Evolutionary conservation across 2,113 vertebrate species (phyloP).

Genomic region (Protobothrops mucrosquamatus): DNA sequence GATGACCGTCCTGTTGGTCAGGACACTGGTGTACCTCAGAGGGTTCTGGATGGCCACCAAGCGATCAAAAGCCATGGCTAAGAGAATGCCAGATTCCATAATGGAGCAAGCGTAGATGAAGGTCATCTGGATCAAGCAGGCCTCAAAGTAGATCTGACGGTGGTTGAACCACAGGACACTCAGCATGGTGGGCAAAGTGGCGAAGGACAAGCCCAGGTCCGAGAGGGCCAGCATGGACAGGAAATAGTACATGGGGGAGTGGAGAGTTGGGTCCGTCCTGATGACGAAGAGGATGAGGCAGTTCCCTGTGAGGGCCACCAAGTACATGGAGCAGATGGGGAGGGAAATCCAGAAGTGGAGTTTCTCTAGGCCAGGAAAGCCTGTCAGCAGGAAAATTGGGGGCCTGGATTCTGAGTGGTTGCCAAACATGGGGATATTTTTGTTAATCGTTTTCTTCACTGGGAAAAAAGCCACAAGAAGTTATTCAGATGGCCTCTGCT

Average conservation of each 20-base stretch:
- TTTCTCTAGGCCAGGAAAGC: conserved; percentile 25
- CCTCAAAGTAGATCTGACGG: conserved; percentile 3
- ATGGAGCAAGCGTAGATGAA: conserved; percentile 52
- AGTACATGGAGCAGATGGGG: conserved; percentile 46
- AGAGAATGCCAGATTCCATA: conserved; percentile 36
- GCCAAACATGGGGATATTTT: background rate
- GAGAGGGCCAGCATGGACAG: conserved; percentile 49
- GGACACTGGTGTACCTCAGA: conserved; percentile 29
- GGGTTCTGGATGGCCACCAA: conserved; percentile 48
- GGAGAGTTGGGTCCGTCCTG: conserved; percentile 32
- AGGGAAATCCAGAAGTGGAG: conserved; percentile 33
- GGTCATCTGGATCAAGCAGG: conserved; percentile 33
- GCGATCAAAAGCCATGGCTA: conserved; percentile 56
- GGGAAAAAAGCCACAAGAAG: background rate
- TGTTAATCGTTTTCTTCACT: background rate
- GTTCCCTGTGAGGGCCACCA: conserved; percentile 48
- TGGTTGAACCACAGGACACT: conserved; percentile 39
- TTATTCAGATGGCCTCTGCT: background rate
- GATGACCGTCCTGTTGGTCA: background rate
- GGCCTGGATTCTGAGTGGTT: background rate
- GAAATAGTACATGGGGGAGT: conserved; percentile 26
- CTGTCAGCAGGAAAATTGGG: conserved; percentile 29
- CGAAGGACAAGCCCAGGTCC: conserved; percentile 51
- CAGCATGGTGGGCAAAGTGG: conserved; percentile 50
- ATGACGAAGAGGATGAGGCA: conserved; percentile 33